Evolutionary conservation across 2,113 vertebrate species (phyloP).

Genomic region (Falcunculus frontatus): DNA sequence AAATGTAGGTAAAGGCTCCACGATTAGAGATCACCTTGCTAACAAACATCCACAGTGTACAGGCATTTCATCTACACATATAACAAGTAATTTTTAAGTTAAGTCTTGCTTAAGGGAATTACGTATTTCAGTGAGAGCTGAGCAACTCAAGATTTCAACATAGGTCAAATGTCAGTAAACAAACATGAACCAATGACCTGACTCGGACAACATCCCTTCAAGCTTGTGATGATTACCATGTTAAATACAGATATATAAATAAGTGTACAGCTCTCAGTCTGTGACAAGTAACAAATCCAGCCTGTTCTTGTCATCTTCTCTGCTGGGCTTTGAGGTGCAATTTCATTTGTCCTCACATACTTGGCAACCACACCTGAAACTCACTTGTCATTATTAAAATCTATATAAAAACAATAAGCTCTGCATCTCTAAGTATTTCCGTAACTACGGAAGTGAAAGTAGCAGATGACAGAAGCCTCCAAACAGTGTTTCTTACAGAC

Average conservation of each 20-base stretch:
- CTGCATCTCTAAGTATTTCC: neutral
- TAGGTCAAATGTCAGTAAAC: conserved; percentile 11
- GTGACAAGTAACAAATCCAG: neutral
- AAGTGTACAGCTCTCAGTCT: neutral
- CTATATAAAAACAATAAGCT: neutral
- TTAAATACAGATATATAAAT: neutral
- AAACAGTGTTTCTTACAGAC: neutral
- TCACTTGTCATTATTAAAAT: neutral
- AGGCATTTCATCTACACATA: neutral
- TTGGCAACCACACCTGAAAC: neutral
- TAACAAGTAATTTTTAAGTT: neutral
- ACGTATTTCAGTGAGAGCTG: neutral
- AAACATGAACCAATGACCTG: neutral
- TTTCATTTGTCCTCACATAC: neutral
- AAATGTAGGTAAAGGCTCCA: neutral
- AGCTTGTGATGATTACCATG: neutral
- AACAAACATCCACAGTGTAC: neutral
- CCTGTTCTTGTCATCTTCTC: neutral
- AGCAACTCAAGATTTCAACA: conserved; percentile 13
- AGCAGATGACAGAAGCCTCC: neutral
- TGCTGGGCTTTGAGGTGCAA: neutral
- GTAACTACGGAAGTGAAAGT: neutral
- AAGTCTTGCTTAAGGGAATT: neutral
- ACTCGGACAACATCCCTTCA: neutral
- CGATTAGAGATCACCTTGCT: neutral